Evolutionary conservation across 2,888 invertebrate species (phyloP).

Genomic region (Andrena chrysosceles): DNA sequence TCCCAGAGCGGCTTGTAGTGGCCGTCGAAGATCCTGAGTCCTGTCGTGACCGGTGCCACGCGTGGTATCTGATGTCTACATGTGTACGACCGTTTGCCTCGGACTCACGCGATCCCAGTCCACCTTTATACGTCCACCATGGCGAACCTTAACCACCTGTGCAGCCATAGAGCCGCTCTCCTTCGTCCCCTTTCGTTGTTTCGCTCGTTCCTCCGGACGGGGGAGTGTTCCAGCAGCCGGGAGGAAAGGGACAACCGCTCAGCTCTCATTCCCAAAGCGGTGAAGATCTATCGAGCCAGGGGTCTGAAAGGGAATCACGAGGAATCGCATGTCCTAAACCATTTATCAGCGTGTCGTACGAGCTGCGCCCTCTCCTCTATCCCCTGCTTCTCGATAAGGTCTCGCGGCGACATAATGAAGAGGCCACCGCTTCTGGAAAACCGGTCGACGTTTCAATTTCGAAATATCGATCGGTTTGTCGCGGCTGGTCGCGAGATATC

Average conservation of each 20-base stretch:
- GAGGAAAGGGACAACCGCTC: conserved; percentile 38
- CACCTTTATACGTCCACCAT: conserved; percentile 71
- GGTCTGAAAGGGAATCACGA: conserved; percentile 70
- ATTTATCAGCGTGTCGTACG: conserved; percentile 71
- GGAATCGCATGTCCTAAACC: conserved; percentile 74
- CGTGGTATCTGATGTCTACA: conserved; percentile 78
- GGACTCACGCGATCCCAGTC: conserved; percentile 77
- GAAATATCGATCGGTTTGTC: conserved; percentile 44
- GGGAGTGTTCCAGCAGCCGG: conserved; percentile 17
- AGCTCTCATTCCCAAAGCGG: conserved; percentile 65
- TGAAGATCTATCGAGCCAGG: conserved; percentile 68
- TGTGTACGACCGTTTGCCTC: conserved; percentile 73
- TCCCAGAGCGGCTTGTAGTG: conserved; percentile 58
- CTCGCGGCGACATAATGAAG: conserved; percentile 69
- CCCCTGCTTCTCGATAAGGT: conserved; percentile 60
- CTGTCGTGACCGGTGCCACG: conserved; percentile 78
- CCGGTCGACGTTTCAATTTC: conserved; percentile 70
- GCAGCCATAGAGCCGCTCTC: conserved; percentile 60
- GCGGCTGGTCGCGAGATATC: conserved; percentile 7
- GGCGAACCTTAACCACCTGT: conserved; percentile 74
- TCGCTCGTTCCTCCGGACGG: not conserved
- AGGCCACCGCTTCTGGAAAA: conserved; percentile 68
- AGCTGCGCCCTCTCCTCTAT: conserved; percentile 60
- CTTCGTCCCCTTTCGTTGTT: conserved; percentile 39
- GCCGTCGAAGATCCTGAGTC: conserved; percentile 70